Conservation (phyloP, 2,113 vertebrate species). For the Coturnix japonica region DNA sequence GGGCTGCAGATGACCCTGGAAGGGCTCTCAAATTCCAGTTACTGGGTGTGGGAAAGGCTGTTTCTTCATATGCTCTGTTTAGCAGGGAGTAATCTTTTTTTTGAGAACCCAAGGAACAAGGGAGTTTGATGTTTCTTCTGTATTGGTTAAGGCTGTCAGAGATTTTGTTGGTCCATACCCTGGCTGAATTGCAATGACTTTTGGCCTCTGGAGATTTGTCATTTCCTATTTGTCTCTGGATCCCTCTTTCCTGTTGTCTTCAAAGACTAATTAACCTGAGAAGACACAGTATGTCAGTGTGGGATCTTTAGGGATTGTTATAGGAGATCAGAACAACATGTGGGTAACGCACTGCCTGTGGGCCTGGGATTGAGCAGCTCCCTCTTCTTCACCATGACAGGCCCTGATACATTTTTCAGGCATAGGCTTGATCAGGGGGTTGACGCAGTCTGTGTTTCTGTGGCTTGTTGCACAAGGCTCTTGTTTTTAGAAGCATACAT, state of each 20-base stretch:
- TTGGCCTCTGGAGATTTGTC: neutral
- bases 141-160: neutral
- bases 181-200: neutral
- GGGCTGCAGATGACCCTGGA: neutral
- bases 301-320: neutral
- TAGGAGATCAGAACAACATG: neutral
- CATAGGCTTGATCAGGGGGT: neutral
- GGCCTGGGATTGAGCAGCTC: neutral
- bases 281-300: neutral
- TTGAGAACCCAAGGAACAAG: neutral
- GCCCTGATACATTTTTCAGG: neutral
- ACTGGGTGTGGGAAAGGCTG: accelerated
- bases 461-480: neutral
- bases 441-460: neutral
- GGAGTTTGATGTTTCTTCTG: neutral
- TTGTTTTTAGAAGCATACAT: neutral
- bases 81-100: neutral
- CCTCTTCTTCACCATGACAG: neutral
- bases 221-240: neutral
- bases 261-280: neutral
- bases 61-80: neutral
- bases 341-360: neutral
- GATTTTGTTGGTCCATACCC: neutral
- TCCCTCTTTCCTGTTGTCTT: neutral
- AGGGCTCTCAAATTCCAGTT: neutral